Evolutionary conservation across 2,888 invertebrate species (phyloP).

Genomic region (Tillus elongatus): DNA sequence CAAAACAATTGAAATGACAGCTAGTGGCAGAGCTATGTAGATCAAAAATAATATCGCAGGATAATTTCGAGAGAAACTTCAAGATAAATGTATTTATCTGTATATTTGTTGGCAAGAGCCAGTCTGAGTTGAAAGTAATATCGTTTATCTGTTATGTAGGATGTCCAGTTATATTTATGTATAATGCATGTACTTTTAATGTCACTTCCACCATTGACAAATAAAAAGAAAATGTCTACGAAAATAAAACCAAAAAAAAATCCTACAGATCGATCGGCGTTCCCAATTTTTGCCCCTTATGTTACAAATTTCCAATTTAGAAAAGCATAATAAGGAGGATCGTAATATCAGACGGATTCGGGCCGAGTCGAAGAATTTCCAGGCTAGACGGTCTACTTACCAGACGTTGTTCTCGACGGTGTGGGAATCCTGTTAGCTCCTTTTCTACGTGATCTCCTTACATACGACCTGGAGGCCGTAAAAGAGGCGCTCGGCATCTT

Average conservation of each 20-base stretch:
- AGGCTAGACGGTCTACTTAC: constrained; percentile 48
- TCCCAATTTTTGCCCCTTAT: no score
- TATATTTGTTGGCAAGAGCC: no score
- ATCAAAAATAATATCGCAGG: no score
- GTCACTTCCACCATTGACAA: not conserved
- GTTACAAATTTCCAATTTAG: no score
- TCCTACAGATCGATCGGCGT: not conserved
- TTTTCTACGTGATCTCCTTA: constrained; percentile 86
- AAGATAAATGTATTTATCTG: no score
- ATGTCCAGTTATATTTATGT: not conserved
- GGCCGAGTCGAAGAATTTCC: constrained; percentile 21
- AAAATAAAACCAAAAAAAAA: not conserved
- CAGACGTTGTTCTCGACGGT: constrained; percentile 72
- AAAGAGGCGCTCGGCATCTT: constrained; percentile 94
- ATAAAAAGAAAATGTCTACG: not conserved
- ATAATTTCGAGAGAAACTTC: no score
- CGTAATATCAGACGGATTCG: constrained; percentile 13
- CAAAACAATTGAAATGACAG: no score
- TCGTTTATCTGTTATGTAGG: not conserved
- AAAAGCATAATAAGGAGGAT: no score
- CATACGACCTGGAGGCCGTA: constrained; percentile 85
- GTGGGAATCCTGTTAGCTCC: constrained; percentile 78
- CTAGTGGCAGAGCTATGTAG: no score
- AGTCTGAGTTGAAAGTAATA: no score
- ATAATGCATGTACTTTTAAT: not conserved